Conservation (phyloP, 2,888 invertebrate species). For the Hipparchia semele region DNA sequence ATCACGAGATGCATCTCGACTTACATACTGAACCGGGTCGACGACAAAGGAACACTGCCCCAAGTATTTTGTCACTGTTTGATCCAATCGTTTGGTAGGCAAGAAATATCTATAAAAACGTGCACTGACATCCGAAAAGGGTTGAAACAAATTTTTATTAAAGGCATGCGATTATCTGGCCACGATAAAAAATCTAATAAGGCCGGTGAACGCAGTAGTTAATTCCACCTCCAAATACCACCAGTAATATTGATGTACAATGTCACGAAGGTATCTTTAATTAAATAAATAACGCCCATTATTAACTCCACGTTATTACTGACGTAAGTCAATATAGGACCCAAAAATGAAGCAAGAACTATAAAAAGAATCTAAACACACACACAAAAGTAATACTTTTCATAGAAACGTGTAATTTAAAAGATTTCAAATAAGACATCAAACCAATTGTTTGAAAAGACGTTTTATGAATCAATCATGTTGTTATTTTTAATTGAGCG, state of each 20-base stretch:
- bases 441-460: constrained; percentile 69
- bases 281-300: constrained; percentile 33
- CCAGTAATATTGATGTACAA: constrained; percentile 61
- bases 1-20: constrained; percentile 75
- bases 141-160: constrained; percentile 68
- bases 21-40: constrained; percentile 63
- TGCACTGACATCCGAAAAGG: constrained; percentile 59
- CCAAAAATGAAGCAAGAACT: constrained; percentile 7
- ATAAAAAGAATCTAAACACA: constrained; percentile 50
- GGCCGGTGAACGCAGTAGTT: constrained; percentile 54
- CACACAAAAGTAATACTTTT: constrained; percentile 45
- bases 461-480: constrained; percentile 69
- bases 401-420: constrained; percentile 68
- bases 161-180: constrained; percentile 64
- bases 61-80: constrained; percentile 81
- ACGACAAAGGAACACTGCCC: constrained; percentile 72
- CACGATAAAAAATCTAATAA: constrained; percentile 60
- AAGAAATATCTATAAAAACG: constrained; percentile 64
- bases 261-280: constrained; percentile 60
- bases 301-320: constrained; percentile 27
- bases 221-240: constrained; percentile 58
- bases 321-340: constrained; percentile 22
- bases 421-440: constrained; percentile 67
- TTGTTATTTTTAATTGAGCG: constrained; percentile 73
- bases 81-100: constrained; percentile 69